Base-by-base conservation (phyloP, 2,888 invertebrate species). In the Scaeva pyrastri region DNA sequence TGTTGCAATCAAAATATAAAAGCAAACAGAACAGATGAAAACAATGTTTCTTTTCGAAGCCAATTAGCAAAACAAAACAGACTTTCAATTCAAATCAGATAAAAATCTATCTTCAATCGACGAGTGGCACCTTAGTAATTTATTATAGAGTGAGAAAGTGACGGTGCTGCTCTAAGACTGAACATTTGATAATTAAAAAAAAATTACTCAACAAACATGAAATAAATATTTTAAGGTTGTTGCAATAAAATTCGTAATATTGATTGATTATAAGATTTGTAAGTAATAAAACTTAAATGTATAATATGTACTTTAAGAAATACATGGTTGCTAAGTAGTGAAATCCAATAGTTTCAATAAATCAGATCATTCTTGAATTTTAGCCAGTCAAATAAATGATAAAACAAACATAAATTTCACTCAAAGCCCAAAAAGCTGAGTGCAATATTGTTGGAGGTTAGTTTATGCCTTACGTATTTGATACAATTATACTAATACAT, bases 181-280 rank as follows among this genome's bases (percentile, higher is more conserved):
- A 60, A 41, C 36, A 36, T 36, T 21, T 12, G 36, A 56, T 58
- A 16, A 19, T 36, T 58, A 2, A 26, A 60, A 60, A 6, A 23
- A 55, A 56, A 56, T 31, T 11, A 1, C 16, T 41, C 31, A 45
- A 43, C 11, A 43, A 74, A 84, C 75, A 80, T 70, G 26, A 86
- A 81, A 26, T 81, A 11, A 82, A 86, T 64, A 88, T 78, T 79
- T 78, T 88, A 75, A 88, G 88, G 89, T 89, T 88, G 88, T 88
- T 89, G 90, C 88, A 88, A 88, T 89, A 71, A 88, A 90, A 88
- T 87, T 11, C 77, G 66, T 41, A 2, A 3, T 26, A 1, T 7
- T n/a, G 2, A 3, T n/a, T n/a, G n/a, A n/a, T n/a, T n/a, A n/a
- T n/a, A n/a, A n/a, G n/a, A n/a, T n/a, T n/a, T n/a, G n/a, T n/a